phyloP scores from a whole-genome alignment of 2,113 vertebrate genomes.

The Natator depressus region DNA sequence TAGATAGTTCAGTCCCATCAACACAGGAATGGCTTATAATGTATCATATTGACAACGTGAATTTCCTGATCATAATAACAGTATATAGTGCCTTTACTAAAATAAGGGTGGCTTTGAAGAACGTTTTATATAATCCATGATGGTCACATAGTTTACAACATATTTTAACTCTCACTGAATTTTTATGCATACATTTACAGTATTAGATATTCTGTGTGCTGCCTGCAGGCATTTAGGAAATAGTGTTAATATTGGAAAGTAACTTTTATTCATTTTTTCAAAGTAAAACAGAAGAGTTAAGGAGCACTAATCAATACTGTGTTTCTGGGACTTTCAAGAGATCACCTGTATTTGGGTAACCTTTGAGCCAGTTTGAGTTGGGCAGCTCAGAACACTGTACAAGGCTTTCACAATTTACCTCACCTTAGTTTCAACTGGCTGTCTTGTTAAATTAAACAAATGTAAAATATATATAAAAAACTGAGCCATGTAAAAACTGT shows the following conservation, averaged over 20 bases:
- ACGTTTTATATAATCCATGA: neutral
- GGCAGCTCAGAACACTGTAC: neutral
- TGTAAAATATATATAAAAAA: neutral
- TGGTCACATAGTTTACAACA: neutral
- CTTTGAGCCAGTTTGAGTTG: neutral
- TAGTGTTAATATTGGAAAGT: neutral
- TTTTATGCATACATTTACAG: neutral
- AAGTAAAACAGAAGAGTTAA: neutral
- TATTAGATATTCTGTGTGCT: neutral
- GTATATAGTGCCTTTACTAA: neutral
- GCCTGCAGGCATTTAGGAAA: neutral
- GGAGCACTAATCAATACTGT: neutral
- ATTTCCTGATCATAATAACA: neutral
- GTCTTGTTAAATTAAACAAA: neutral
- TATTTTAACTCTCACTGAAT: neutral
- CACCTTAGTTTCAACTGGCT: neutral
- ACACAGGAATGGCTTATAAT: neutral
- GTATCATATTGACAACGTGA: neutral
- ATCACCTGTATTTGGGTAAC: neutral
- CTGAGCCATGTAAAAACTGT: neutral
- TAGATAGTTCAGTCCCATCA: neutral
- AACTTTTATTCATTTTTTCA: neutral
- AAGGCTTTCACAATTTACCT: neutral
- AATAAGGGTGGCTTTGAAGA: neutral
- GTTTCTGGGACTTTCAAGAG: neutral